These are phyloP conservation scores for Trypoxylus dichotomus DNA, from an alignment of 1,140 invertebrate genomes.

Conservation along the genomic window DNA sequence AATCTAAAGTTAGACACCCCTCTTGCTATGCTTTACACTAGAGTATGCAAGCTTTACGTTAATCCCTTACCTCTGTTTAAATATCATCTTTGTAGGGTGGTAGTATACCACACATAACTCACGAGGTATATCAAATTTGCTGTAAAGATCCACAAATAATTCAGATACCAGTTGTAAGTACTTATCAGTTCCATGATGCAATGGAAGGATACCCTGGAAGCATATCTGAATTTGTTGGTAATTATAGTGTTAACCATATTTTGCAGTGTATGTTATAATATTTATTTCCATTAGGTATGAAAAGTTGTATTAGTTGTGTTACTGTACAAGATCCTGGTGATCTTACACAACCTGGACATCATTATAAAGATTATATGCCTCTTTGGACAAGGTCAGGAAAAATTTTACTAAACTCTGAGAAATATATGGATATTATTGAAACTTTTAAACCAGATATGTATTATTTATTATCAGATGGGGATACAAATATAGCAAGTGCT, in stretches of 20 bases:
- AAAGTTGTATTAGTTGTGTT: slow-evolving; percentile 64
- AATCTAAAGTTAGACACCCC: slow-evolving; percentile 57
- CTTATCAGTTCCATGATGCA: slow-evolving; percentile 58
- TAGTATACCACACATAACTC: slow-evolving; percentile 65
- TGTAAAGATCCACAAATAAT: slow-evolving; percentile 57
- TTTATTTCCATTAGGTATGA: slow-evolving; percentile 44
- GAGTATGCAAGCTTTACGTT: slow-evolving; percentile 48
- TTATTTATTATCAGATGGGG: slow-evolving; percentile 78
- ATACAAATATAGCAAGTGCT: slow-evolving; percentile 67
- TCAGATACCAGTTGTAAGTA: slow-evolving; percentile 61
- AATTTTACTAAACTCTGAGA: slow-evolving; percentile 61
- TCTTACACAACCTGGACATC: slow-evolving; percentile 64
- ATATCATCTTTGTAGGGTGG: slow-evolving; percentile 57
- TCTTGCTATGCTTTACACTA: slow-evolving; percentile 58
- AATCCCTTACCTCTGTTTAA: background rate
- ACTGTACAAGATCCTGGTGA: slow-evolving; percentile 68
- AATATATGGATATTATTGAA: slow-evolving; percentile 77
- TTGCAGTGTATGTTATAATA: slow-evolving; percentile 29
- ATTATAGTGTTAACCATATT: slow-evolving; percentile 46
- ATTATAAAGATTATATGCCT: slow-evolving; percentile 66
- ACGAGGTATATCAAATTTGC: slow-evolving; percentile 65
- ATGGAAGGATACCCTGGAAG: slow-evolving; percentile 56
- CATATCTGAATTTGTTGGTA: slow-evolving; percentile 62
- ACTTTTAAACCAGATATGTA: slow-evolving; percentile 77
- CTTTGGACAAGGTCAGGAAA: slow-evolving; percentile 75